A percentile compares a stretch with the other conserved stretches of the same genome.
Conservation (phyloP, 2,113 vertebrate species). For the Oryzias curvinotus region DNA sequence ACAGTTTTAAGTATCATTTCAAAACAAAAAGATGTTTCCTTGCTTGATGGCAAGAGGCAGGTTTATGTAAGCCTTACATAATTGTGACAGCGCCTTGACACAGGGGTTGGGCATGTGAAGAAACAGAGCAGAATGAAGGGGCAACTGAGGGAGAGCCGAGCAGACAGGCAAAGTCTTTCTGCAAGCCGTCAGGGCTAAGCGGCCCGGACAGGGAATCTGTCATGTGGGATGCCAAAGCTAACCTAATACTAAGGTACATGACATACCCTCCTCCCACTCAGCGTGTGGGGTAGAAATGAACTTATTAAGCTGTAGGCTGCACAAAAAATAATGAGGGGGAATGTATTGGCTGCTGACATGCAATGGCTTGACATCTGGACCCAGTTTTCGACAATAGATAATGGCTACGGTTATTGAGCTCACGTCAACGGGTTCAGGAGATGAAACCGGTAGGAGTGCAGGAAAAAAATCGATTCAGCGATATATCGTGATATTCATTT, state of each 20-base stretch:
- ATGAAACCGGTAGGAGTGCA: conserved; percentile 29
- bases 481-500: too few species aligned
- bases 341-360: conserved; percentile 46
- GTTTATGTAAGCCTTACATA: conserved; percentile 60
- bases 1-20: conserved; percentile 18
- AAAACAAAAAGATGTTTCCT: conserved; percentile 19
- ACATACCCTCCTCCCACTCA: conserved; percentile 59
- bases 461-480: too few species aligned
- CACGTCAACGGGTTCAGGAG: conserved; percentile 36
- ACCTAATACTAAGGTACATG: conserved; percentile 57
- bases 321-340: conserved; percentile 44
- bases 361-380: conserved; percentile 45
- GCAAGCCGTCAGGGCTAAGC: conserved; percentile 59
- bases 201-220: conserved; percentile 60
- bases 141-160: conserved; percentile 48
- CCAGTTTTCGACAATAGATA: conserved; percentile 17
- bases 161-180: conserved; percentile 63
- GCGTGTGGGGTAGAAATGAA: conserved; percentile 21
- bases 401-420: conserved; percentile 33
- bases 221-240: conserved; percentile 58
- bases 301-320: conserved; percentile 31
- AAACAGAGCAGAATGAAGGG: conserved; percentile 76
- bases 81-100: conserved; percentile 46
- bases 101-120: conserved; percentile 52
- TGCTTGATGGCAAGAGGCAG: conserved; percentile 35